Conservation (phyloP, 2,888 invertebrate species). For the Drosophila koepferae region DNA sequence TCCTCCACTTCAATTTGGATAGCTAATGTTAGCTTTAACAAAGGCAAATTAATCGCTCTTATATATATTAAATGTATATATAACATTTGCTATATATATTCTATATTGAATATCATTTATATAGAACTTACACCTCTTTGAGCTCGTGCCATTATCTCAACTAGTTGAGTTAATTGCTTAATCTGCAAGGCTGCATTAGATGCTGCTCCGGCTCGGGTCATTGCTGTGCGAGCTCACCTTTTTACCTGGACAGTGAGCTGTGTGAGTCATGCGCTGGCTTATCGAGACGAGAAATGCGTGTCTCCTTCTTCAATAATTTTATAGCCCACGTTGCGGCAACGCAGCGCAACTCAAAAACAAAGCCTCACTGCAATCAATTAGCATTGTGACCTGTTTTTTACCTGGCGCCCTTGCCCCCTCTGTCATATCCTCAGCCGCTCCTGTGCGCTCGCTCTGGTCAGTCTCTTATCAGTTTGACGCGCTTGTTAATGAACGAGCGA, state of each 20-base stretch:
- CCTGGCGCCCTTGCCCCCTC: neutral
- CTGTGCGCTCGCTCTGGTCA: conserved; percentile 6
- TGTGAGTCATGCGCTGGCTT: conserved; percentile 68
- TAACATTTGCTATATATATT: neutral
- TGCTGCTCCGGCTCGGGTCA: conserved; percentile 1
- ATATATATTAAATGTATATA: neutral
- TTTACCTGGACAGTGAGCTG: conserved; percentile 42
- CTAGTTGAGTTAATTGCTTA: conserved; percentile 78
- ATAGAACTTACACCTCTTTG: conserved; percentile 52
- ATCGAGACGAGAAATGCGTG: conserved; percentile 75
- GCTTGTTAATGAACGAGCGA: conserved; percentile 77
- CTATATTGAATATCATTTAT: conserved; percentile 19
- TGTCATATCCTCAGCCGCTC: neutral
- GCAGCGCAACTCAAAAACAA: conserved; percentile 9
- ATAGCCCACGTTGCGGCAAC: conserved; percentile 67
- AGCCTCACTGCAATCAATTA: conserved; percentile 72
- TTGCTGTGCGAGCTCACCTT: conserved; percentile 7
- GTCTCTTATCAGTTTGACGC: conserved; percentile 73
- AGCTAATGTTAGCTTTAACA: conserved; percentile 41
- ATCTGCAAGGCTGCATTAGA: conserved; percentile 71
- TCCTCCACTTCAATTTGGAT: conserved; percentile 55
- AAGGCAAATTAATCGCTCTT: conserved; percentile 56
- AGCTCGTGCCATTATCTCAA: conserved; percentile 70
- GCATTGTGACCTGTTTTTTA: conserved; percentile 75
- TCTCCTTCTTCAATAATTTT: conserved; percentile 77